These are phyloP conservation scores for Eclectus roratus DNA, from an alignment of 2,113 vertebrate species.

Conservation along the genomic window DNA sequence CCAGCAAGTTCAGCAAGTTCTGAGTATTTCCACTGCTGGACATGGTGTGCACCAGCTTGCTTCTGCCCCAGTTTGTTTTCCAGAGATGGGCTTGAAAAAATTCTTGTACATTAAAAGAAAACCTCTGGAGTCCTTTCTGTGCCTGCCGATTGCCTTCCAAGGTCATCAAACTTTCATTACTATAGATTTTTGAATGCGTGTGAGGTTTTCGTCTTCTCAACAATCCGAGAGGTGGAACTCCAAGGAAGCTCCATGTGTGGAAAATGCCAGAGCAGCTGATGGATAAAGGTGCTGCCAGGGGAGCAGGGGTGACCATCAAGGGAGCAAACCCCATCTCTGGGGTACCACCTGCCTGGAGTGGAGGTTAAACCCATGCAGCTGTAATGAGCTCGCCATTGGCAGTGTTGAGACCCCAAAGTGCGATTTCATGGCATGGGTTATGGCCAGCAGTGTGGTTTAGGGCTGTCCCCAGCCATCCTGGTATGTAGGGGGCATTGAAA, in stretches of 20 bases:
- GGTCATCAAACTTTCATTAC: slow-evolving; percentile 51
- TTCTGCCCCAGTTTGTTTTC: slow-evolving; percentile 23
- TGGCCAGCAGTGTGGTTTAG: neutral
- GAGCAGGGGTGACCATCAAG: neutral
- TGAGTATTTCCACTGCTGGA: neutral
- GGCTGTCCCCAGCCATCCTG: neutral
- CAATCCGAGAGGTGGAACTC: neutral
- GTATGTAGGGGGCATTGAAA: rapidly evolving
- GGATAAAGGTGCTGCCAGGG: neutral
- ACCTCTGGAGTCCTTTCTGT: neutral
- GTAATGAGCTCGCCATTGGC: rapidly evolving
- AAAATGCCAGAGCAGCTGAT: neutral
- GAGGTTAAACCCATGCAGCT: neutral
- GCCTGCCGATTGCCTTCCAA: slow-evolving; percentile 3
- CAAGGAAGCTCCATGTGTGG: neutral
- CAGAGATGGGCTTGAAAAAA: neutral
- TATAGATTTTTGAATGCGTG: slow-evolving; percentile 13
- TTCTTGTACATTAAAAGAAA: slow-evolving; percentile 8
- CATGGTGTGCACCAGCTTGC: neutral
- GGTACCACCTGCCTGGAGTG: neutral
- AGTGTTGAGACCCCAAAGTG: neutral
- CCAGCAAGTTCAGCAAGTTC: neutral
- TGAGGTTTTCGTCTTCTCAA: neutral
- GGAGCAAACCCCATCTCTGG: neutral
- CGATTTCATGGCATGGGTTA: neutral